Conservation (phyloP, 2,113 vertebrate genomes). For the Pipa parva region DNA sequence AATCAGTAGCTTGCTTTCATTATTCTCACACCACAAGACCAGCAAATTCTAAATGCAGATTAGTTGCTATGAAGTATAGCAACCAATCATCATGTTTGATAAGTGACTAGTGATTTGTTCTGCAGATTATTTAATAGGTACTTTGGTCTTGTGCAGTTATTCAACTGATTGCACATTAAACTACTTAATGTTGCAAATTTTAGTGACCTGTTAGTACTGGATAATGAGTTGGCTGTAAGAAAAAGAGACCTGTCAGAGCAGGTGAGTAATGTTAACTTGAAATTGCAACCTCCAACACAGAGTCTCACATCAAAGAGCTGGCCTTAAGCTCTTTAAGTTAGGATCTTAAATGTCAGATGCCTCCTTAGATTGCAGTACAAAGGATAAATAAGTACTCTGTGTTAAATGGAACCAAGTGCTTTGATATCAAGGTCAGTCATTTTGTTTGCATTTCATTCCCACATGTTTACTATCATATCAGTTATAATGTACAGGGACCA, state of each 20-base stretch:
- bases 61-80: no score
- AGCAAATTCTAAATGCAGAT: no score
- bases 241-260: constrained; percentile 17
- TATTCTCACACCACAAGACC: no score
- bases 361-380: constrained; percentile 19
- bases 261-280: constrained; percentile 18
- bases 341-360: constrained; percentile 41
- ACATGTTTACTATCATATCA: neutral
- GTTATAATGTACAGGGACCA: neutral
- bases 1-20: no score
- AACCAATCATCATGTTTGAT: no score
- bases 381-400: constrained; percentile 32
- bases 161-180: constrained; percentile 13
- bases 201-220: constrained; percentile 24
- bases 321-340: constrained; percentile 32
- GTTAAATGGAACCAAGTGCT: constrained; percentile 28
- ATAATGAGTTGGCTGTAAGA: constrained; percentile 26
- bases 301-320: constrained; percentile 32
- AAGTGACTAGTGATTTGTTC: neutral
- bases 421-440: constrained; percentile 10
- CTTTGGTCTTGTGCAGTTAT: constrained; percentile 7
- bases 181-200: no score
- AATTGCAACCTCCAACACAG: constrained; percentile 23
- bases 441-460: neutral
- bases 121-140: neutral